These are phyloP conservation scores for Paradisaea rubra DNA, from an alignment of 2,113 vertebrate species.

Conservation along the genomic window DNA sequence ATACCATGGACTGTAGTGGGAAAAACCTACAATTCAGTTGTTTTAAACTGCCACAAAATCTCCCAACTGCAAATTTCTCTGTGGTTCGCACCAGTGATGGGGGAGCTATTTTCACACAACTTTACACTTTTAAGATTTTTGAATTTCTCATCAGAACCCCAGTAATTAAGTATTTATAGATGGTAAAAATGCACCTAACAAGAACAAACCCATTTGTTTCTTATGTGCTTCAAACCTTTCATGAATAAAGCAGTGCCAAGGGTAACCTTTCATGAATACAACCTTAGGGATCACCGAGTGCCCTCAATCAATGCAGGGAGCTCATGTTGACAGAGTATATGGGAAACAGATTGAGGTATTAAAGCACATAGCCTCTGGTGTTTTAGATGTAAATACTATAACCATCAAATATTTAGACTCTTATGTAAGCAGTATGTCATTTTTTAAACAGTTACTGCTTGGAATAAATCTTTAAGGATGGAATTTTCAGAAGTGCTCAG, in stretches of 20 bases:
- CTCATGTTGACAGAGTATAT: conserved; percentile 58
- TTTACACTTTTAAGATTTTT: background rate
- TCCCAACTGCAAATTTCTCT: background rate
- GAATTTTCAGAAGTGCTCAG: conserved; percentile 47
- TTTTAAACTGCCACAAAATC: conserved; percentile 27
- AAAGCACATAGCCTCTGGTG: conserved; percentile 55
- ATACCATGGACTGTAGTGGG: background rate
- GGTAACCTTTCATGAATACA: conserved; percentile 55
- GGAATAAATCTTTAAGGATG: conserved; percentile 62
- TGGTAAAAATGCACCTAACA: background rate
- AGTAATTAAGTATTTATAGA: conserved; percentile 36
- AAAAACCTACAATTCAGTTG: background rate
- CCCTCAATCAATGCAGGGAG: conserved; percentile 44
- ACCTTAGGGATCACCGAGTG: conserved; percentile 46
- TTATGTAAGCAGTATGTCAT: conserved; percentile 55
- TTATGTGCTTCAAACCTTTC: background rate
- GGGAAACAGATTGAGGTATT: conserved; percentile 62
- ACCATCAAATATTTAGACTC: conserved; percentile 63
- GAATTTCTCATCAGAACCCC: background rate
- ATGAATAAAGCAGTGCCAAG: conserved; percentile 36
- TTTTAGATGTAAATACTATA: conserved; percentile 63
- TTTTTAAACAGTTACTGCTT: conserved; percentile 58
- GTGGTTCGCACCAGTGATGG: background rate
- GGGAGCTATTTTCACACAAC: background rate
- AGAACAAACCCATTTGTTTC: conserved; percentile 21